Evolutionary conservation across 2,888 invertebrate genomes (phyloP).

Genomic region (Crossocerus cetratus): DNA sequence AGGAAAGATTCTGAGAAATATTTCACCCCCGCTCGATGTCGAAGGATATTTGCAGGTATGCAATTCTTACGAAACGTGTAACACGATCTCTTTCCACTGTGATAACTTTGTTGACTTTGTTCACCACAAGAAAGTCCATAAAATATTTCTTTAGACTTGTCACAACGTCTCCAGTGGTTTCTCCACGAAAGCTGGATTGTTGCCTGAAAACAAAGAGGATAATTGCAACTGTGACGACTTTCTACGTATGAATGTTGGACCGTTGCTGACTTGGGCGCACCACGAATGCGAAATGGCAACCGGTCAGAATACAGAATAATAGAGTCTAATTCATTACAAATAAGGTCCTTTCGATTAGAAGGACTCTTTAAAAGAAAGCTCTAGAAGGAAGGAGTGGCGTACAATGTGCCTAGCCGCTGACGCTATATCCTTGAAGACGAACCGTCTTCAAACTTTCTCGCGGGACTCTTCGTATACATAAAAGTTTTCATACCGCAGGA

Average conservation of each 20-base stretch:
- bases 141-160: conserved; percentile 41
- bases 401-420: neutral
- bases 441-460: neutral
- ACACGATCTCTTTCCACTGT: too few relatives aligned
- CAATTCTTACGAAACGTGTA: neutral
- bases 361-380: too few relatives aligned
- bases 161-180: conserved; percentile 17
- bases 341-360: too few relatives aligned
- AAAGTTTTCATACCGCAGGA: conserved; percentile 32
- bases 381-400: too few relatives aligned
- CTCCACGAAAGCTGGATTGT: conserved; percentile 19
- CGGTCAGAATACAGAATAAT: conserved; percentile 37
- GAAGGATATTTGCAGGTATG: conserved; percentile 59
- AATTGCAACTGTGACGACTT: conserved; percentile 58
- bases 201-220: conserved; percentile 26
- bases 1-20: conserved; percentile 33
- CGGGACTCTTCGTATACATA: neutral
- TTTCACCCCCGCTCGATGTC: conserved; percentile 47
- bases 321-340: too few relatives aligned
- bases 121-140: too few relatives aligned
- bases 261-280: conserved; percentile 62
- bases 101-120: too few relatives aligned
- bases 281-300: conserved; percentile 59
- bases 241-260: conserved; percentile 52
- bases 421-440: neutral